These are phyloP conservation scores for Oreortyx pictus DNA, from an alignment of 2,797 vertebrate genomes.

Conservation along the genomic window DNA sequence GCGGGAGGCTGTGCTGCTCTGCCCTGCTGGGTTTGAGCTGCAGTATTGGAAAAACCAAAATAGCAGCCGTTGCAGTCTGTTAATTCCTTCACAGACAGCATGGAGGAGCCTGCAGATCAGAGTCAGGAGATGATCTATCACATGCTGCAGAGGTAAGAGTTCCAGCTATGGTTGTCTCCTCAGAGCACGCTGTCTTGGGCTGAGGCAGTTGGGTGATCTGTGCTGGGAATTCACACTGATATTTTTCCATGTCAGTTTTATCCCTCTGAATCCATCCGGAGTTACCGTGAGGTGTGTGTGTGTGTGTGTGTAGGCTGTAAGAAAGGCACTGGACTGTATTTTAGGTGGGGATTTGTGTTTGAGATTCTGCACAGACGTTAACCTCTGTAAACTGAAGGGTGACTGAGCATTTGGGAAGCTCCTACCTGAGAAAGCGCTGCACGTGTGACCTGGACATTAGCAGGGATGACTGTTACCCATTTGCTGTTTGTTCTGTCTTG, in stretches of 20 bases:
- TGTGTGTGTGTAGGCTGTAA: neutral
- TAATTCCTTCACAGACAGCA: slow-evolving; percentile 55
- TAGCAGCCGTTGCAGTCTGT: slow-evolving; percentile 15
- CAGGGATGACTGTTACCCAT: neutral
- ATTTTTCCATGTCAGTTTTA: neutral
- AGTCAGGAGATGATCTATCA: slow-evolving; percentile 76
- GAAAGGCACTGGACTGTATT: neutral
- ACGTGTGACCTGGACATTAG: neutral
- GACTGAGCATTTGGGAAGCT: neutral
- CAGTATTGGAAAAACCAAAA: neutral
- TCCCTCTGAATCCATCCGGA: neutral
- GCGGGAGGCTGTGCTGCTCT: neutral
- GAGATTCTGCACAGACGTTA: neutral
- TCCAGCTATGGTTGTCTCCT: rapidly evolving
- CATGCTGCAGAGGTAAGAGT: slow-evolving; percentile 80
- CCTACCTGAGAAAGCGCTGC: neutral
- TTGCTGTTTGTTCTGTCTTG: neutral
- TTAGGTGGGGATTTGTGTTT: neutral
- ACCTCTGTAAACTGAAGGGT: neutral
- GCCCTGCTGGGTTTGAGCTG: slow-evolving; percentile 46
- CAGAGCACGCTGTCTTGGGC: neutral
- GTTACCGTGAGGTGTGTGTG: neutral
- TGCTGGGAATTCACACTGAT: neutral
- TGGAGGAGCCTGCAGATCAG: slow-evolving; percentile 73
- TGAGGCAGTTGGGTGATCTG: neutral